A percentile compares a stretch with the other conserved stretches of the same genome.
These are phyloP conservation scores for Crotalus helleri DNA, from an alignment of 2,113 vertebrate genomes.

Conservation along the genomic window DNA sequence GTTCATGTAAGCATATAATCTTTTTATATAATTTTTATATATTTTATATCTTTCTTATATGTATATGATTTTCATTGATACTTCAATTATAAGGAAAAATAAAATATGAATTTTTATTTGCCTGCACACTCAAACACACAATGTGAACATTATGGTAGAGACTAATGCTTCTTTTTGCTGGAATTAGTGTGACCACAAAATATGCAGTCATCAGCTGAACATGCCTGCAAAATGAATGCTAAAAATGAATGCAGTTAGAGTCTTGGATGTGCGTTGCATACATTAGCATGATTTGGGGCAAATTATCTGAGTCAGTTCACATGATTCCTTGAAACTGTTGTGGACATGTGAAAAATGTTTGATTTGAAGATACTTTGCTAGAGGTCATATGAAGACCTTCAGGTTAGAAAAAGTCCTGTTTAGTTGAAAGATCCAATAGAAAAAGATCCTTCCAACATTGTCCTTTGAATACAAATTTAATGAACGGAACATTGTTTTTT, in stretches of 20 bases:
- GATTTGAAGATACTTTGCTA: neutral
- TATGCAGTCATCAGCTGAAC: conserved; percentile 53
- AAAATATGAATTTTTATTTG: conserved; percentile 56
- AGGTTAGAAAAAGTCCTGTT: no score
- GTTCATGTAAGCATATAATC: no score
- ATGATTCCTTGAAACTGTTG: neutral
- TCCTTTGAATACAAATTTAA: no score
- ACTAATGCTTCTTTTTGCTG: conserved; percentile 59
- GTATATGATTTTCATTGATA: conserved; percentile 53
- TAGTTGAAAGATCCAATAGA: no score
- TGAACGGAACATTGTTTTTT: no score
- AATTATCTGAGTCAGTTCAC: neutral
- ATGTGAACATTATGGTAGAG: conserved; percentile 51
- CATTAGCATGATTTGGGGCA: conserved; percentile 29
- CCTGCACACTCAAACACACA: conserved; percentile 26
- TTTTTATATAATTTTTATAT: no score
- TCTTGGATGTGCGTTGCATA: conserved; percentile 43
- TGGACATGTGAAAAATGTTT: neutral
- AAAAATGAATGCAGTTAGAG: conserved; percentile 61
- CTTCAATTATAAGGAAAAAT: conserved; percentile 47
- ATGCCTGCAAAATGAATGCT: conserved; percentile 65
- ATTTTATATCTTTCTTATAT: no score
- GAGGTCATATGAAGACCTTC: neutral
- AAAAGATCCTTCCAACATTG: no score
- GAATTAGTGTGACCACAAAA: conserved; percentile 65